Conservation (phyloP, 35 echinoderm and acorn worm species). For the Holothuria glaberrima region DNA sequence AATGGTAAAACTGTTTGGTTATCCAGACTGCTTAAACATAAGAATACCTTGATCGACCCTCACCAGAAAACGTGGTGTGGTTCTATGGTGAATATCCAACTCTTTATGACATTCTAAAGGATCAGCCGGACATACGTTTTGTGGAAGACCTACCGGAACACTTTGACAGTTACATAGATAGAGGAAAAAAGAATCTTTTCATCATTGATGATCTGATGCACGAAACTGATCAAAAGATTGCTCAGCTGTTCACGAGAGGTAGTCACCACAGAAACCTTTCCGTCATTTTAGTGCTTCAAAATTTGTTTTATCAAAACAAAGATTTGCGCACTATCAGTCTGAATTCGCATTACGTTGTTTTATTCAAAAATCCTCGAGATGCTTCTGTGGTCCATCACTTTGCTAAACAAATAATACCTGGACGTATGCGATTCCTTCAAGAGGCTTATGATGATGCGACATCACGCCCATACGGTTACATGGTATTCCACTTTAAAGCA, state of each 20-base stretch:
- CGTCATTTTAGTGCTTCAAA: too few relatives aligned
- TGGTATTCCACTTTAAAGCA: too few relatives aligned
- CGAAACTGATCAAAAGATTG: too few relatives aligned
- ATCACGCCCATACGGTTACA: conserved; percentile 51
- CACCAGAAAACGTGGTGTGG: not conserved
- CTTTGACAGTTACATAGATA: not conserved
- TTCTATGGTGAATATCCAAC: conserved; percentile 7
- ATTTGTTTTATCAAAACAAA: too few relatives aligned
- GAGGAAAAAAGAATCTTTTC: not conserved
- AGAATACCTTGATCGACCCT: too few relatives aligned
- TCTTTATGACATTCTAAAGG: not conserved
- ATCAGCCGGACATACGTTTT: not conserved
- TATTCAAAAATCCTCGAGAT: too few relatives aligned
- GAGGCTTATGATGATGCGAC: conserved; percentile 69
- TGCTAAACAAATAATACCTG: conserved; percentile 70
- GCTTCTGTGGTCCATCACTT: too few relatives aligned
- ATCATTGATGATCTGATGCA: too few relatives aligned
- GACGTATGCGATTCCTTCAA: conserved; percentile 56
- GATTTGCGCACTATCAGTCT: too few relatives aligned
- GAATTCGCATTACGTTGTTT: too few relatives aligned
- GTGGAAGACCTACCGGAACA: conserved; percentile 17
- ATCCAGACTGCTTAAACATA: too few relatives aligned
- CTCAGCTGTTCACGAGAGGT: not conserved
- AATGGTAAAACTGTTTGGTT: too few relatives aligned
- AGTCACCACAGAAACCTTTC: conserved; percentile 16